Evolutionary conservation across 2,888 invertebrate species (phyloP), one percentile per base, ranked within the genome.

Genomic region (Drosophila paranaensis): DNA sequence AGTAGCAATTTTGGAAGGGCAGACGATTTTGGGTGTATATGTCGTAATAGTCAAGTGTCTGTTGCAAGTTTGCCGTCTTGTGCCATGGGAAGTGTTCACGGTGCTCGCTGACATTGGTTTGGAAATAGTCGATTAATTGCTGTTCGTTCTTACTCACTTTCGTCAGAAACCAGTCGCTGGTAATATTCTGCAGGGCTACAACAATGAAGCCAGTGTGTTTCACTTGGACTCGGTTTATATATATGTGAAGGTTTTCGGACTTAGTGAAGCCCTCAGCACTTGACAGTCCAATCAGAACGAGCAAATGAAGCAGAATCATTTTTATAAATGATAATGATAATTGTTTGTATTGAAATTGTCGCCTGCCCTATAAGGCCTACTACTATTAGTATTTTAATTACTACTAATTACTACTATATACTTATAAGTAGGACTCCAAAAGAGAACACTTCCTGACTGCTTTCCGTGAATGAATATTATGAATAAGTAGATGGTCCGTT

Each of bases 71-170:
- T n/a, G 16, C 9, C 16, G 50, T 50, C 20, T 16, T 35, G 10
- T 33, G 20, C 33, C 50, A 50, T 35, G 20, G 13, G 6, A 50
- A 33, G 16, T n/a, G 33, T 35, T 50, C 50, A 10, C 33, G 50
- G 8, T 16, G 2, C 16, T 50, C 50, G 50, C 48, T 50, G 13
- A 5, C 8, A 13, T 50, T 50, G 0, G 50, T 48, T 48, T 48
- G 27, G 8, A 48, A 48, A 48, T 48, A 48, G n/a, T 30, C 46
- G 4, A 27, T 14, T 30, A 48, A 4, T 13, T 14, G 27, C 8
- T 30, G 14, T n/a, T 48, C 46, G n/a, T 48, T n/a, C 5, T 30
- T 30, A 48, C 30, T 48, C 46, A 48, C 27, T 48, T 48, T 48
- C 14, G 46, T 48, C 14, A 27, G 2, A 27, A 48, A 48, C 46